Evolutionary conservation across 2,113 vertebrate genomes (phyloP).

Genomic region (Gadus chalcogrammus): DNA sequence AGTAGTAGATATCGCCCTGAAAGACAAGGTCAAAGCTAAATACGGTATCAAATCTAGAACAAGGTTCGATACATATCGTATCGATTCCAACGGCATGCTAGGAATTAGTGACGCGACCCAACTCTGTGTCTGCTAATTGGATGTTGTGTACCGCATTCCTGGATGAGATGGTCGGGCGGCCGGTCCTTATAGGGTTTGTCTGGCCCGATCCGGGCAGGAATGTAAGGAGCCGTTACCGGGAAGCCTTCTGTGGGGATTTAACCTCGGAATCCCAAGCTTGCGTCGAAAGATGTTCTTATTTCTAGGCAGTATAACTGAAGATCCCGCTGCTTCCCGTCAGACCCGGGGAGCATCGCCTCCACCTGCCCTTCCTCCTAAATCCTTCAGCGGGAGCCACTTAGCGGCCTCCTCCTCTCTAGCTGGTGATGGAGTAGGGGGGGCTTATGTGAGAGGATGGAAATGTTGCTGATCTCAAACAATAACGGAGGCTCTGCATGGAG

Average conservation of each 20-base stretch:
- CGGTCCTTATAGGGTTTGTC: conserved; percentile 75
- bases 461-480: no score
- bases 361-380: conserved; percentile 10
- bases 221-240: conserved; percentile 60
- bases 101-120: no score
- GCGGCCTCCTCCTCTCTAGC: background rate
- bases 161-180: conserved; percentile 50
- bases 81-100: no score
- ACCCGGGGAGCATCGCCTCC: background rate
- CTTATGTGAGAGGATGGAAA: no score
- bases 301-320: conserved; percentile 61
- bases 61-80: no score
- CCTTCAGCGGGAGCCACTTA: background rate
- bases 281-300: conserved; percentile 41
- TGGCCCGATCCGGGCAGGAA: conserved; percentile 67
- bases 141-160: background rate
- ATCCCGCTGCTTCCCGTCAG: conserved; percentile 21
- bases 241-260: conserved; percentile 70
- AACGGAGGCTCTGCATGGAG: no score
- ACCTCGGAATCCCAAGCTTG: conserved; percentile 67
- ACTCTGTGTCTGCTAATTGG: no score
- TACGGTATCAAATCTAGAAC: no score
- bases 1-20: no score
- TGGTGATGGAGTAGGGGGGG: no score
- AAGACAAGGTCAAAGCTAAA: no score